Percentiles rank a stretch among this genome's conserved stretches.
Conservation (phyloP, 2,113 vertebrate species). For the Onychostoma macrolepis region DNA sequence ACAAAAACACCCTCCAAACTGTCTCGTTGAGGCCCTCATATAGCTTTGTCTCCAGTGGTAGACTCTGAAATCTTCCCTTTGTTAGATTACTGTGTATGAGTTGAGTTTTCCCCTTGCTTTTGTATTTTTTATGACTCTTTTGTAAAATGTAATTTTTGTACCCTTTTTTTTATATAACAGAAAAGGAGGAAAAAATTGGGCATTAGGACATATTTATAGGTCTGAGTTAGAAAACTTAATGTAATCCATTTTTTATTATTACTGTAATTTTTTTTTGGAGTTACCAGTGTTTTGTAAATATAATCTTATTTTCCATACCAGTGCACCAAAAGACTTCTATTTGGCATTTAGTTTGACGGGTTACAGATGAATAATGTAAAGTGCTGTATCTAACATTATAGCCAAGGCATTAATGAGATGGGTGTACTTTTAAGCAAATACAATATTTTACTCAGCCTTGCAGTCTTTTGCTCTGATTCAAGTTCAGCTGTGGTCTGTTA, state of each 20-base stretch:
- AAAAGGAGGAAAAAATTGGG: constrained; percentile 62
- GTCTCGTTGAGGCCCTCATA: constrained; percentile 66
- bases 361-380: constrained; percentile 40
- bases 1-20: constrained; percentile 51
- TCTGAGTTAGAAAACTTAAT: constrained; percentile 55
- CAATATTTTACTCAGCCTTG: background rate
- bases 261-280: constrained; percentile 60
- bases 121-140: constrained; percentile 50
- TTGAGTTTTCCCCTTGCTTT: constrained; percentile 48
- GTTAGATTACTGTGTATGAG: constrained; percentile 64
- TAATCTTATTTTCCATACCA: constrained; percentile 45
- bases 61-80: constrained; percentile 67
- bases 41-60: constrained; percentile 85
- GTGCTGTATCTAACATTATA: constrained; percentile 9
- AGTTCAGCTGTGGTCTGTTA: background rate
- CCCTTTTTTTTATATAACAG: constrained; percentile 64
- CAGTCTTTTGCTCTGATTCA: background rate
- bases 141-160: constrained; percentile 59
- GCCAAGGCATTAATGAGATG: constrained; percentile 25
- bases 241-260: constrained; percentile 64
- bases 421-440: constrained; percentile 38
- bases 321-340: constrained; percentile 53
- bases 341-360: constrained; percentile 46
- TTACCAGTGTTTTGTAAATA: constrained; percentile 69
- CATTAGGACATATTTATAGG: constrained; percentile 81